Evolutionary conservation across 2,888 invertebrate species (phyloP), one percentile per base, ranked within the genome.

Genomic region (Drosophila fulvimacula): DNA sequence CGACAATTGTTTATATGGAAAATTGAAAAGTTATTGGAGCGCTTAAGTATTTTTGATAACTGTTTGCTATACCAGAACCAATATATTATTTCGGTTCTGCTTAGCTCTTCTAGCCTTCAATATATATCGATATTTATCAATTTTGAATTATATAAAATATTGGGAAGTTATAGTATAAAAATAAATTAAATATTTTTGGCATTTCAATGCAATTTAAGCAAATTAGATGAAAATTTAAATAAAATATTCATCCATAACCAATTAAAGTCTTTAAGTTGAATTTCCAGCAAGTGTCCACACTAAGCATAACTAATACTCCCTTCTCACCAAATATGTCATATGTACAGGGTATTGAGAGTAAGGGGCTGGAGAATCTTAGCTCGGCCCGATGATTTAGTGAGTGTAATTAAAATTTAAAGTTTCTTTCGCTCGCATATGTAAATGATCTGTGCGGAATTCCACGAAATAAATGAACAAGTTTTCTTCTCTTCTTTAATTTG

Each of bases 341-440:
- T 10, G 13, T 41, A 41, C 21, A 57, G 57, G 57, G 57, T 57
- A 46, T 36, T 9, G 46, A 30, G 56, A 24, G 52, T 21, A 30
- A n/a, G 46, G 46, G 52, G 73, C 46, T 62, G 55, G 76, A 68
- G 72, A 77, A 65, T 58, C 60, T 69, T 53, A 68, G 41, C 52
- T 52, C 39, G 61, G 59, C 53, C 62, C 81, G 84, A 91, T 91
- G 91, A 91, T 91, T 91, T 91, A 91, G 88, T 86, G 84, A 76
- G 78, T 82, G 85, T 91, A 90, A 91, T 91, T 91, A 91, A 90
- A 90, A 86, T 79, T 86, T 83, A 83, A 86, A 86, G 82, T 89
- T 87, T 84, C 87, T 83, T 88, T 80, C 66, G 80, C 77, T 79
- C 69, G 76, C 74, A 73, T 87, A 86, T 85, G 85, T 90, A 88